phyloP scores from a whole-genome alignment of 2,888 invertebrate species.

The Caenorhabditis drosophilae region DNA sequence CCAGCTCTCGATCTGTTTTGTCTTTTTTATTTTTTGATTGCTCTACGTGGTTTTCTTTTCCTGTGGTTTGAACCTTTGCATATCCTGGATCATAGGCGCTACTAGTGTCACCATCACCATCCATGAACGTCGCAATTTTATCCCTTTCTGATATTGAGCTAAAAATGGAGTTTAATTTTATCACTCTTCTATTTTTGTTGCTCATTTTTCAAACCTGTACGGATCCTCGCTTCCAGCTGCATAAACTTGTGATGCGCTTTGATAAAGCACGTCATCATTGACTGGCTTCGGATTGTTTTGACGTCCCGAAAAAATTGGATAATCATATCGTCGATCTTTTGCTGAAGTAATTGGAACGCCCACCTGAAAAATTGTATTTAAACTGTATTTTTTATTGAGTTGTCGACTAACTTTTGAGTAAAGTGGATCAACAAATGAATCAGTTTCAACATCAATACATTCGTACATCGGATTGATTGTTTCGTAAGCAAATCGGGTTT shows the following conservation, averaged over 20 bases:
- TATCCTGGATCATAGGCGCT: conserved; percentile 62
- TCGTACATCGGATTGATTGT: conserved; percentile 59
- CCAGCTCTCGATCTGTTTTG: conserved; percentile 48
- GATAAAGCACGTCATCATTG: conserved; percentile 53
- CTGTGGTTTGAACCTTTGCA: conserved; percentile 46
- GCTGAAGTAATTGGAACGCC: conserved; percentile 23
- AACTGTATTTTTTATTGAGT: neutral
- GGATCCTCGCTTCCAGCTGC: conserved; percentile 62
- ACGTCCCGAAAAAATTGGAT: conserved; percentile 52
- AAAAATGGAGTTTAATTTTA: conserved; percentile 12
- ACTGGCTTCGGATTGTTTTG: conserved; percentile 14
- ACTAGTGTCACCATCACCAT: conserved; percentile 47
- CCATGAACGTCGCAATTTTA: conserved; percentile 14
- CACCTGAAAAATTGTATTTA: conserved; percentile 22
- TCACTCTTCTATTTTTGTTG: too few species aligned
- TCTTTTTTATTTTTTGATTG: conserved; percentile 31
- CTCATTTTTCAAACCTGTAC: conserved; percentile 45
- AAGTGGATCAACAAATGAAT: conserved; percentile 59
- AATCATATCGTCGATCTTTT: conserved; percentile 52
- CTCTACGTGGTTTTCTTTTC: conserved; percentile 6
- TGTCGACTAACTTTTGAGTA: conserved; percentile 60
- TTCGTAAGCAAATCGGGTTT: conserved; percentile 53
- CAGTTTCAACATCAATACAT: conserved; percentile 60
- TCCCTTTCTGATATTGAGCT: conserved; percentile 62
- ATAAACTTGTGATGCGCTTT: conserved; percentile 65